phyloP scores from a whole-genome alignment of 2,113 vertebrate species.

The Bubo blakistoni region DNA sequence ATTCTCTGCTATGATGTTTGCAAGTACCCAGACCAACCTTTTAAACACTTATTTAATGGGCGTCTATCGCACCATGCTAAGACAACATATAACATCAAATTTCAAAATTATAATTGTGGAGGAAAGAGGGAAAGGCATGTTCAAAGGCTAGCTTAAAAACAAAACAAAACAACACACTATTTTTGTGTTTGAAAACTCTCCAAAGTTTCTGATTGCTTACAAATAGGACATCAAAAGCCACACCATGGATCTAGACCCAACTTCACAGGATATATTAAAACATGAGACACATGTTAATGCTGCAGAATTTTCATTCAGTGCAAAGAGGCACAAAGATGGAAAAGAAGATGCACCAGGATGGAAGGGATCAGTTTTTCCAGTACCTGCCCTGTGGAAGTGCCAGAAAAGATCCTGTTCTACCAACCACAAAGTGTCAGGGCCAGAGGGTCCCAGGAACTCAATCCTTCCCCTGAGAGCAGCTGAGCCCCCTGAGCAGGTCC shows the following conservation, averaged over 20 bases:
- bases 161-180: background rate
- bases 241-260: background rate
- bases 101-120: background rate
- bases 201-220: background rate
- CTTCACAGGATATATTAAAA: background rate
- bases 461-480: background rate
- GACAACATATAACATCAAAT: background rate
- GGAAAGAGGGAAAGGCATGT: background rate
- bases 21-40: background rate
- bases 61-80: background rate
- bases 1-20: background rate
- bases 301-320: background rate
- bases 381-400: background rate
- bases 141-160: background rate
- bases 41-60: background rate
- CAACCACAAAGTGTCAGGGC: background rate
- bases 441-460: background rate
- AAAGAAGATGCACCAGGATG: background rate
- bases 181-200: background rate
- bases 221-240: background rate
- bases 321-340: background rate
- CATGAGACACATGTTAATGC: background rate
- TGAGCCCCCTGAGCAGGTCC: background rate
- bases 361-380: background rate
- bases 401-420: background rate